A percentile compares a stretch with the other conserved stretches of the same genome.
Evolutionary conservation across 2,113 vertebrate genomes (phyloP).

Genomic region (Emydocephalus ijimae): DNA sequence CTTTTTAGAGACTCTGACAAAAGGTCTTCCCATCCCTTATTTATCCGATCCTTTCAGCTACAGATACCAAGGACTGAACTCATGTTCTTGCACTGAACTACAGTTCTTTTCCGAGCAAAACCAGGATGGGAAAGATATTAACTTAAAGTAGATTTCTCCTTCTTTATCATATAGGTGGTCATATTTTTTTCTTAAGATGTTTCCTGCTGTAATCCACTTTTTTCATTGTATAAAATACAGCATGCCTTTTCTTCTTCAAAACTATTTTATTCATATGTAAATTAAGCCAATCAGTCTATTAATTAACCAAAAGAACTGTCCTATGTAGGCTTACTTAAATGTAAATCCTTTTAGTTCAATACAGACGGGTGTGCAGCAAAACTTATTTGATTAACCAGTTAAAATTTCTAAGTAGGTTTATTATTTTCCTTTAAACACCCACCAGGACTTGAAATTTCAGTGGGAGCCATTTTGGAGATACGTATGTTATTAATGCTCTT

Average conservation of each 20-base stretch:
- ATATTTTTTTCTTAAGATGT: neutral
- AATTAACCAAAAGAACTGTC: neutral
- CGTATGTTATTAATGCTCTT: neutral
- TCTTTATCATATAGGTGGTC: neutral
- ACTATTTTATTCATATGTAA: neutral
- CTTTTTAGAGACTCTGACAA: neutral
- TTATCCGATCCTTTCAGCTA: neutral
- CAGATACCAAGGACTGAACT: neutral
- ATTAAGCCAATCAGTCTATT: neutral
- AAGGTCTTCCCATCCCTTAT: neutral
- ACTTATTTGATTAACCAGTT: neutral
- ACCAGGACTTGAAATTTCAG: neutral
- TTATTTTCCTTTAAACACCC: neutral
- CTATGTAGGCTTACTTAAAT: neutral
- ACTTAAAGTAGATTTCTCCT: neutral
- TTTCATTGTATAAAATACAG: neutral
- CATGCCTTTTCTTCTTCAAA: neutral
- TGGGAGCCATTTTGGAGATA: neutral
- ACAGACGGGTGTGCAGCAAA: neutral
- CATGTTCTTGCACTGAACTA: neutral
- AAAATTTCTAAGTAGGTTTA: neutral
- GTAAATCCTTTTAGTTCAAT: neutral
- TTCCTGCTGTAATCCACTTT: neutral
- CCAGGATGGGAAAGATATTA: neutral
- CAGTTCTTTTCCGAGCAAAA: neutral